These are phyloP conservation scores for Oryzaephilus surinamensis DNA, from an alignment of 1,140 invertebrate genomes.

Conservation along the genomic window DNA sequence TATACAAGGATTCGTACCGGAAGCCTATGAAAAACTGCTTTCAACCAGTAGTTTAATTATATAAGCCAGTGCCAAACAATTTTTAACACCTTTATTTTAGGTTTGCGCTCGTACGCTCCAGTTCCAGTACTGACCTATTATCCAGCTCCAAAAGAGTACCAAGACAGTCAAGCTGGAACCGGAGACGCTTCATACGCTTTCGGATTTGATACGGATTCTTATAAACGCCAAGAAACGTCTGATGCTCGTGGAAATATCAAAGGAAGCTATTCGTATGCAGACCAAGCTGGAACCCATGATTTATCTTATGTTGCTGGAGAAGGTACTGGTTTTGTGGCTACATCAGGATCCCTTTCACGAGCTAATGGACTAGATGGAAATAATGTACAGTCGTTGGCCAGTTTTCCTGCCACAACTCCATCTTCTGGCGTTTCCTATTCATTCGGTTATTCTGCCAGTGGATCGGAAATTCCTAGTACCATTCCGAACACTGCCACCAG, in stretches of 20 bases:
- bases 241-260: constrained; percentile 25
- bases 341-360: constrained; percentile 10
- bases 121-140: too few relatives aligned
- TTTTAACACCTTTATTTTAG: not conserved
- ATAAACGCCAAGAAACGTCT: constrained; percentile 20
- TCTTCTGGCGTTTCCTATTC: not conserved
- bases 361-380: constrained; percentile 6
- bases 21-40: constrained; percentile 1
- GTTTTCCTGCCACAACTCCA: not conserved
- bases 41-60: not conserved
- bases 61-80: too few relatives aligned
- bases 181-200: constrained; percentile 19
- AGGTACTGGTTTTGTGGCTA: constrained; percentile 21
- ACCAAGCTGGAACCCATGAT: constrained; percentile 15
- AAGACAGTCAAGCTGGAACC: not conserved
- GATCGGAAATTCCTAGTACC: too few relatives aligned
- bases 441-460: not conserved
- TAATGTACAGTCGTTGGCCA: not conserved
- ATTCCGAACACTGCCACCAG: constrained; percentile 1
- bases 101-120: too few relatives aligned
- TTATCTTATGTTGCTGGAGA: constrained; percentile 21
- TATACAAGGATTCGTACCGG: constrained; percentile 13
- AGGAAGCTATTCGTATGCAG: constrained; percentile 22
- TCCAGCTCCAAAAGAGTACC: not conserved
- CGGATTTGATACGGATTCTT: constrained; percentile 14